Evolutionary conservation across 2,113 vertebrate species (phyloP).

Genomic region (Notothenia rossii): DNA sequence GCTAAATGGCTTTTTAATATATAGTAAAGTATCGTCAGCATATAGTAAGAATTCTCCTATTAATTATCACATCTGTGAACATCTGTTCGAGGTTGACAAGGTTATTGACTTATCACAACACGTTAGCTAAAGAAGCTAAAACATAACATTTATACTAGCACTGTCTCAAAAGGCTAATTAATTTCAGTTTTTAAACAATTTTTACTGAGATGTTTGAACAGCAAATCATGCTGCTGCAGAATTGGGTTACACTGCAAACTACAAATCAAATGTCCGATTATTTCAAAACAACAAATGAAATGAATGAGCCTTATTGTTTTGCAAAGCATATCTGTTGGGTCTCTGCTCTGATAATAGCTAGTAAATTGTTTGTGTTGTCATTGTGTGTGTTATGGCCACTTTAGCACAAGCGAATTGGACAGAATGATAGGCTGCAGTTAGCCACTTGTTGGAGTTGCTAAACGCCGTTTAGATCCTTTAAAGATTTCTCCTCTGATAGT

Average conservation of each 20-base stretch:
- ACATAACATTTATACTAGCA: constrained; percentile 2
- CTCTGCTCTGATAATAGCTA: constrained; percentile 2
- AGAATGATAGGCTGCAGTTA: background rate
- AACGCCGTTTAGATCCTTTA: background rate
- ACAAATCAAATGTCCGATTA: background rate
- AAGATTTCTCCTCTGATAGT: constrained; percentile 35
- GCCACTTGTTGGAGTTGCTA: background rate
- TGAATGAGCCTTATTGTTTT: background rate
- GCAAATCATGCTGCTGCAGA: background rate
- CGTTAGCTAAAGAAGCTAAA: constrained; percentile 31
- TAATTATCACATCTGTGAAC: background rate
- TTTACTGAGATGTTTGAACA: background rate
- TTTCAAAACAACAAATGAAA: background rate
- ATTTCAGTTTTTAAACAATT: background rate
- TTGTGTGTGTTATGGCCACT: background rate
- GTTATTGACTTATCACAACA: constrained; percentile 3
- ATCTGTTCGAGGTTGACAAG: background rate
- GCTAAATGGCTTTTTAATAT: constrained; percentile 1
- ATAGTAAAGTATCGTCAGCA: background rate
- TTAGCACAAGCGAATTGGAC: background rate
- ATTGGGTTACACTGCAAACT: background rate
- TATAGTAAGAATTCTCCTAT: background rate
- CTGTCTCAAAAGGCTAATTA: background rate
- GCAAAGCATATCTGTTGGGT: background rate
- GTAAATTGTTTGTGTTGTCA: background rate